Base-by-base conservation (phyloP, 2,113 vertebrate genomes). In the Penelope pileata region DNA sequence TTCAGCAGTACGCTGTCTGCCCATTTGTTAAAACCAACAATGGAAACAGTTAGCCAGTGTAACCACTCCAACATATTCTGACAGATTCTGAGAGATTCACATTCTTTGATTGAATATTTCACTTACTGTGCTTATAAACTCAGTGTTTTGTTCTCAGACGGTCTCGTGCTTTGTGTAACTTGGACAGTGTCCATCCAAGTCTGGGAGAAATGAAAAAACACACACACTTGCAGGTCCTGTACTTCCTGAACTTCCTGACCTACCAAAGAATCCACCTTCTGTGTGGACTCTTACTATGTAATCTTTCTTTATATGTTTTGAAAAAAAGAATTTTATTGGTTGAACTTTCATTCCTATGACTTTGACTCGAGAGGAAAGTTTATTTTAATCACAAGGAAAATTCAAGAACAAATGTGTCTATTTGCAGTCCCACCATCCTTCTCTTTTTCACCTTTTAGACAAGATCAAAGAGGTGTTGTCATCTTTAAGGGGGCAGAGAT, bases 21-120 rank as follows among this genome's bases (percentile, higher is more conserved):
- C 75, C 92, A 12, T 97, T 97, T 92, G 87, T 97, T 78, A 75
- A 68, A 89, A 83, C 77, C 90, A 93, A 97, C 96, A 97, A 96
- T 96, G 85, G 94, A 73, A 94, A 34, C 60, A 62, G 96, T 94
- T 83, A 70, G 70, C 42, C 89, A 74, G 50, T 87, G 90, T 90
- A 91, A 76, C 27, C 48, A 45, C 50, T 96, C 94, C 82, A 90
- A 95, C 88, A 82, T 78, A 79, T 91, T 76, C 87, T 92, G 90
- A 91, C 91, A 94, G 67, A 56, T 93, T 93, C 4, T 0, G 40
- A 76, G 83, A 72, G 74, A 76, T 91, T 86, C 76, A 54, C 64
- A 12, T 51, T 84, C 84, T 95, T 24, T 60, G 62, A 23, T 3
- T 88, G 36, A 87, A 73, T 92, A 48, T 96, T 97, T 91, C 77